Base-by-base conservation (phyloP, 2,113 vertebrate species). In the Pelvicachromis taeniatus region DNA sequence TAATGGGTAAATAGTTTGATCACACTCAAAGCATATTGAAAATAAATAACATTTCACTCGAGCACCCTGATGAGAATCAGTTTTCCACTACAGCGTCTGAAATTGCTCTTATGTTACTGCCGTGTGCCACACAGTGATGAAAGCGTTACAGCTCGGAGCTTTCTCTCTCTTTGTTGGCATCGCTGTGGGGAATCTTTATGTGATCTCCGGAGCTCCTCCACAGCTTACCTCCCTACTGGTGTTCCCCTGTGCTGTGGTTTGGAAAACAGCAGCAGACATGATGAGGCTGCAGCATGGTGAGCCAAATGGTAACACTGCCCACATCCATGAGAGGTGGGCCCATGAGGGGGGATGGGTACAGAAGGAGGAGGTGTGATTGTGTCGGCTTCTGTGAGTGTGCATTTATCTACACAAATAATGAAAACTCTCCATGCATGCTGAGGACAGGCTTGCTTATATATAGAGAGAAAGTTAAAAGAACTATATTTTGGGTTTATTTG, bases 271-370 rank as follows among this genome's bases (percentile, higher is more conserved):
- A 63, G 80, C 84, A 81, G 84, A 78, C 31, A 7, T 55, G 58
- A 77, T 26, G 59, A 80, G 83, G 87, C 75, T 13, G 56, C 83
- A 8, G 35, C 17, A 48, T 4, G 40, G 40, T 23, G 13, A 53
- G 89, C 90, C 86, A 87, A 88, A 83, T 16, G 23, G 6, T 70
- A 54, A 48, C 33, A 50, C 81, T 61, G 84, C n/a, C 86, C 87
- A 87, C 80, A 79, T 26, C 5, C 40, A 23, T 23, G 33, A 77
- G 78, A 31, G 50, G 52, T 77, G 68, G 19, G 14, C 26, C 13
- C 10, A 21, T 55, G 53, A 16, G 68, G 58, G 35, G 35, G 81
- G 82, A 31, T 16, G 82, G 85, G 56, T 55, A 78, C 10, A 19
- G 80, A 61, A 55, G 79, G 40, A 54, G 85, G 70, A 77, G 80